Evolutionary conservation across 2,888 invertebrate genomes (phyloP).

Genomic region (Phanerotoma sp.): DNA sequence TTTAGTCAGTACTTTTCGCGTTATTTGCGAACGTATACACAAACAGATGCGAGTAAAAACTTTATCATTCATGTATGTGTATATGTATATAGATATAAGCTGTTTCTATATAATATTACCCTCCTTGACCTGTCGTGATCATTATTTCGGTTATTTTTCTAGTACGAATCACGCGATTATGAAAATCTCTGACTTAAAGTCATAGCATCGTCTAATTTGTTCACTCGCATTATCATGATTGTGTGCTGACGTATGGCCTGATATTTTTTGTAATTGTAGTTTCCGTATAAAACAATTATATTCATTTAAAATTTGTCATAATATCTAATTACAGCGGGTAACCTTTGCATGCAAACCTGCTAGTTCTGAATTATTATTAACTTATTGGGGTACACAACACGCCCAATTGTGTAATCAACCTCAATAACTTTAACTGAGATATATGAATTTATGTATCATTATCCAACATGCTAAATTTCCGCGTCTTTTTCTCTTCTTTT

Average conservation of each 20-base stretch:
- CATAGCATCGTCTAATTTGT: too few relatives aligned
- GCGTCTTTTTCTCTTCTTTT: too few relatives aligned
- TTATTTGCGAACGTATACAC: too few relatives aligned
- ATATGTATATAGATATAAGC: too few relatives aligned
- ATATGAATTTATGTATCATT: neutral
- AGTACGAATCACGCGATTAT: slow-evolving; percentile 3
- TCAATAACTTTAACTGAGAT: slow-evolving; percentile 4
- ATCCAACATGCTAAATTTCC: slow-evolving; percentile 2
- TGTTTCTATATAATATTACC: neutral
- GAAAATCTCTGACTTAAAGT: neutral
- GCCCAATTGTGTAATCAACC: slow-evolving; percentile 17
- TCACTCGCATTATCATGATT: neutral
- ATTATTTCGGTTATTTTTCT: slow-evolving; percentile 25
- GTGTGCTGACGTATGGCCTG: neutral
- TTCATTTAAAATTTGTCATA: slow-evolving; percentile 24
- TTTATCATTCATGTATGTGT: too few relatives aligned
- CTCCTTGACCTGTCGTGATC: slow-evolving; percentile 3
- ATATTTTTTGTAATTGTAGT: too few relatives aligned
- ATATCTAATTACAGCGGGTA: slow-evolving; percentile 42
- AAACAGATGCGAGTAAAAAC: too few relatives aligned
- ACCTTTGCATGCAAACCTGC: slow-evolving; percentile 50
- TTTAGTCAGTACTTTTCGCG: too few relatives aligned
- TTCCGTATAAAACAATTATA: too few relatives aligned
- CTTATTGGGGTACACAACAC: slow-evolving; percentile 21
- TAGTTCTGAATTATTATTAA: slow-evolving; percentile 6